A percentile compares a stretch with the other conserved stretches of the same genome.
These are phyloP conservation scores for Berghia stephanieae DNA, from an alignment of 1,140 invertebrate genomes.

Conservation along the genomic window DNA sequence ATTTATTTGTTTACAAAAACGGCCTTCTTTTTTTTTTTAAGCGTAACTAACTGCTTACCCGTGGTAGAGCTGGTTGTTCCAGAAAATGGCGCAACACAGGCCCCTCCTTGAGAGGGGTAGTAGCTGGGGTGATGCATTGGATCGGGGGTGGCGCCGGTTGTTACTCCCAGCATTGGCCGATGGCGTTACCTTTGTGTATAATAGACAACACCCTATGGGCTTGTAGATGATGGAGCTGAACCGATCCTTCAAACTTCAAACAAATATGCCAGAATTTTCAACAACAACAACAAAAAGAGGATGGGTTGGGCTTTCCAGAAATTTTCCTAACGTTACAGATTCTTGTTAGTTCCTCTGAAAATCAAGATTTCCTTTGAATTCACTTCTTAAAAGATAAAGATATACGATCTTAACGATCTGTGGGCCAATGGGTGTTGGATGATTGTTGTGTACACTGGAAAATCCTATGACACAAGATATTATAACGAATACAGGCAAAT, in stretches of 20 bases:
- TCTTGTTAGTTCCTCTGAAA: no score
- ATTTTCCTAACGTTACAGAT: no score
- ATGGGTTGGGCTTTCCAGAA: neutral
- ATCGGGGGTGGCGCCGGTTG: neutral
- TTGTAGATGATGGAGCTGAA: no score
- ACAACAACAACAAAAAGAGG: neutral
- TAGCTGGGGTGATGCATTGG: slow-evolving; percentile 29
- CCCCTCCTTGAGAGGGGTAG: slow-evolving; percentile 6
- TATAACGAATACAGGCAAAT: no score
- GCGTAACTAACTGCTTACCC: neutral
- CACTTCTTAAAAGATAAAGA: no score
- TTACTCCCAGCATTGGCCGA: neutral
- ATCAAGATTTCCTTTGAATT: no score
- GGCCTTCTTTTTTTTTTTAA: neutral
- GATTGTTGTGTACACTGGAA: no score
- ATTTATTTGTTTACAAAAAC: neutral
- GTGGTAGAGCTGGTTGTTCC: neutral
- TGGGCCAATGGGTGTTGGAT: no score
- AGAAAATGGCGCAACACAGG: slow-evolving; percentile 19
- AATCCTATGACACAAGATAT: no score
- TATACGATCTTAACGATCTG: no score
- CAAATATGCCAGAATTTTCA: neutral
- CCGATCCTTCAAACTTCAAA: neutral
- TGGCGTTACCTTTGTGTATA: neutral
- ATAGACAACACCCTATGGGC: no score